phyloP scores from a whole-genome alignment of 2,888 invertebrate genomes.

The Neoitamus cyanurus region DNA sequence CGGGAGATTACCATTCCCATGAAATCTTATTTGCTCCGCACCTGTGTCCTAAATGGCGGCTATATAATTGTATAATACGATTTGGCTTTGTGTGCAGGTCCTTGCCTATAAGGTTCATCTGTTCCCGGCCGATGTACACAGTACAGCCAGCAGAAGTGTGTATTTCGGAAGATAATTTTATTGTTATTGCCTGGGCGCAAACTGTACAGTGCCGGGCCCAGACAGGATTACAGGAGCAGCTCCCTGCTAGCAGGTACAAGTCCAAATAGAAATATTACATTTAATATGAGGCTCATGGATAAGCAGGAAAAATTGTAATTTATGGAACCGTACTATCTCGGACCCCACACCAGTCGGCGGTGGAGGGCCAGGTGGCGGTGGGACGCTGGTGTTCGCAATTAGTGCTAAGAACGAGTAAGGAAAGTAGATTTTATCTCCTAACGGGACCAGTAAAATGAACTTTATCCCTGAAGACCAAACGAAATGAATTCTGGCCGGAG shows the following conservation, averaged over 20 bases:
- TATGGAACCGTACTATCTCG: slow-evolving; percentile 13
- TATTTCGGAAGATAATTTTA: slow-evolving; percentile 48
- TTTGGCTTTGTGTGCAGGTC: slow-evolving; percentile 15
- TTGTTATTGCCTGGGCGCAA: slow-evolving; percentile 48
- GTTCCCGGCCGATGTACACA: background rate
- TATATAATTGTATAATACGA: slow-evolving; percentile 39
- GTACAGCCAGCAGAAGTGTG: slow-evolving; percentile 30
- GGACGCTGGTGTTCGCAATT: slow-evolving; percentile 40
- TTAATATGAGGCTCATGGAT: slow-evolving; percentile 47
- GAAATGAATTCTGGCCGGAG: slow-evolving; percentile 9
- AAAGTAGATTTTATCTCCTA: slow-evolving; percentile 45
- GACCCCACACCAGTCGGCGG: background rate
- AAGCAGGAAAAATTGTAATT: slow-evolving; percentile 49
- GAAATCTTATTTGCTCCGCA: slow-evolving; percentile 45
- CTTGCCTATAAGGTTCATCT: slow-evolving; percentile 38
- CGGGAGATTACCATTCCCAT: slow-evolving; percentile 46
- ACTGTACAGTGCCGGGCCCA: slow-evolving; percentile 12
- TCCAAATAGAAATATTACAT: slow-evolving; percentile 48
- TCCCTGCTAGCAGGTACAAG: slow-evolving; percentile 32
- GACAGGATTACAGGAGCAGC: slow-evolving; percentile 45
- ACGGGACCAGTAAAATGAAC: slow-evolving; percentile 21
- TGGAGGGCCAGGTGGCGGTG: background rate
- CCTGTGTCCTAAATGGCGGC: slow-evolving; percentile 46
- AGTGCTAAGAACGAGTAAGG: slow-evolving; percentile 38
- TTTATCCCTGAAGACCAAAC: slow-evolving; percentile 25